Evolutionary conservation across 2,888 invertebrate species (phyloP).

Genomic region (Encarsia formosa): DNA sequence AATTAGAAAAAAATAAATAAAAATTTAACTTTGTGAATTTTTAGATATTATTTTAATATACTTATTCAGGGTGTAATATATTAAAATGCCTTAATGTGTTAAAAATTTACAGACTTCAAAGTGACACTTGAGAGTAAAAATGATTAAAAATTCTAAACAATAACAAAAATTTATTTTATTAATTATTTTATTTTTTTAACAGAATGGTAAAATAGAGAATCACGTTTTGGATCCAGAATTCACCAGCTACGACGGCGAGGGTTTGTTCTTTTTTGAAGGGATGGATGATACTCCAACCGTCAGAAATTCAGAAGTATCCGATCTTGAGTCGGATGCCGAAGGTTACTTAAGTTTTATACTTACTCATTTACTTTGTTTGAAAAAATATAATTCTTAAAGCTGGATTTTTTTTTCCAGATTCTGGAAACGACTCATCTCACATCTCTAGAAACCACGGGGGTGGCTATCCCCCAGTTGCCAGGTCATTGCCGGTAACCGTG

Average conservation of each 20-base stretch:
- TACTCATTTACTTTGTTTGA: constrained; percentile 1
- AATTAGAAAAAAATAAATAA: too few relatives aligned
- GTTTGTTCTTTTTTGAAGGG: constrained; percentile 75
- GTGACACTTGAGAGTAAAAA: neutral
- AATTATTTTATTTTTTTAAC: constrained; percentile 18
- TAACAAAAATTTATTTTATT: neutral
- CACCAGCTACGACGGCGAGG: constrained; percentile 61
- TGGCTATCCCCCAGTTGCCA: constrained; percentile 59
- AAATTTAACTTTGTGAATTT: too few relatives aligned
- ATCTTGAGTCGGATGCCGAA: constrained; percentile 71
- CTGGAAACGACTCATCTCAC: constrained; percentile 60
- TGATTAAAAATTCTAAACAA: neutral
- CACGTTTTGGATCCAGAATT: constrained; percentile 31
- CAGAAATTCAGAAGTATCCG: constrained; percentile 40
- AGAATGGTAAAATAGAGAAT: constrained; percentile 38
- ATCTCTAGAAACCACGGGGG: constrained; percentile 52
- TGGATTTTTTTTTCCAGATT: constrained; percentile 40
- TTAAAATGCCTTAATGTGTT: too few relatives aligned
- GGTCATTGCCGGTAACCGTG: constrained; percentile 76
- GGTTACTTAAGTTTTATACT: too few relatives aligned
- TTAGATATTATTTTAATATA: too few relatives aligned
- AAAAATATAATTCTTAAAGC: constrained; percentile 4
- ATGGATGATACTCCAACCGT: constrained; percentile 55
- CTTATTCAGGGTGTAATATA: too few relatives aligned
- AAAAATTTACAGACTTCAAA: too few relatives aligned